Conservation (phyloP, 2,113 vertebrate species). For the Proteles cristata region DNA sequence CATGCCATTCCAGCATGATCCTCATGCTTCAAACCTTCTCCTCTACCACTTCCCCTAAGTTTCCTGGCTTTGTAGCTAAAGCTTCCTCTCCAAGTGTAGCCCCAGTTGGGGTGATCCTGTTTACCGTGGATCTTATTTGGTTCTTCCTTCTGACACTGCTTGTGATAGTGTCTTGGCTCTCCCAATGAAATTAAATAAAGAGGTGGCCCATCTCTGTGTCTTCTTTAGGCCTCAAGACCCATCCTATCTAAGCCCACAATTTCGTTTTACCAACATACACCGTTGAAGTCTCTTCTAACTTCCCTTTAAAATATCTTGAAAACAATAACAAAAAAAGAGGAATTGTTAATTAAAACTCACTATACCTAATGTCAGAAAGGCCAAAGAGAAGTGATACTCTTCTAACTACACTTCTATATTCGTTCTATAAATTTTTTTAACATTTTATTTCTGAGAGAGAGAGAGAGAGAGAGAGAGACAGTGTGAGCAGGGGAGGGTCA, state of each 20-base stretch:
- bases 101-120: not conserved
- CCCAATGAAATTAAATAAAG: not conserved
- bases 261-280: not conserved
- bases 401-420: not conserved
- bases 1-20: not conserved
- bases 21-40: not conserved
- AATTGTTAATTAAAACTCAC: not conserved
- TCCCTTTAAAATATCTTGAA: conserved; percentile 13
- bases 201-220: not conserved
- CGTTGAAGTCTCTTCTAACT: not conserved
- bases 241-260: not conserved
- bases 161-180: not conserved
- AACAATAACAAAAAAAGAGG: not conserved
- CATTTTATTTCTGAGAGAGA: too few species aligned
- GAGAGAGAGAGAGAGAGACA: too few species aligned
- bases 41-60: not conserved
- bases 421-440: not conserved
- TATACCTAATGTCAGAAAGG: not conserved
- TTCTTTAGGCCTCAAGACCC: not conserved
- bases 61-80: not conserved
- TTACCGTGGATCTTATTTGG: not conserved
- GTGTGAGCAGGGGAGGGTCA: too few species aligned
- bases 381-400: not conserved
- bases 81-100: not conserved
- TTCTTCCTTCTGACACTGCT: not conserved